A percentile compares a stretch with the other conserved stretches of the same genome.
Conservation (phyloP, 2,113 vertebrate species). For the Protobothrops flavoviridis region DNA sequence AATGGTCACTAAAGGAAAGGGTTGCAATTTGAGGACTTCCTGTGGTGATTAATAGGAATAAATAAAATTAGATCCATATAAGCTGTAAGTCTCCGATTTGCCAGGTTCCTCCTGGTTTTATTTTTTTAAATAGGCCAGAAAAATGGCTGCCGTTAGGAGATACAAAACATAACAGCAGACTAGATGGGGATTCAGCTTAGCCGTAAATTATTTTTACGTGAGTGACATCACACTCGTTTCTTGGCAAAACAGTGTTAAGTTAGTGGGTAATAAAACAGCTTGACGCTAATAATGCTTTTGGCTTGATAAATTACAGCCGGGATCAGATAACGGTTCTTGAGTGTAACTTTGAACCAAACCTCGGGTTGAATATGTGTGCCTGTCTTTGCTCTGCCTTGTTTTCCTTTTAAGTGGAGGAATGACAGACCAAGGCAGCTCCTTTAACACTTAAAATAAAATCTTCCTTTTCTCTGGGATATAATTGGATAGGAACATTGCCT, state of each 20-base stretch:
- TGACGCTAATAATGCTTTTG: constrained; percentile 69
- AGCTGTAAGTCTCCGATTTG: not conserved
- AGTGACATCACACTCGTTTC: constrained; percentile 70
- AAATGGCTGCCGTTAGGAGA: not conserved
- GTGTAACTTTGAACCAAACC: constrained; percentile 67
- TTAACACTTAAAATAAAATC: not conserved
- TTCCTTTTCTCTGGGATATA: not conserved
- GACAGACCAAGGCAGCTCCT: constrained; percentile 50
- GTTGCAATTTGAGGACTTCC: too few relatives aligned
- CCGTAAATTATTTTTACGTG: constrained; percentile 66
- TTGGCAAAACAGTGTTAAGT: constrained; percentile 70
- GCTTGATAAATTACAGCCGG: constrained; percentile 66
- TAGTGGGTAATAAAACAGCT: constrained; percentile 68
- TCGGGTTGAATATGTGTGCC: constrained; percentile 11
- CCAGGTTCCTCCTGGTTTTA: not conserved
- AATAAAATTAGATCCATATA: not conserved
- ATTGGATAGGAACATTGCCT: not conserved
- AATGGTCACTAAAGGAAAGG: not conserved
- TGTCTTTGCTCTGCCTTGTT: constrained; percentile 54
- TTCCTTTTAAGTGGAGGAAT: constrained; percentile 38
- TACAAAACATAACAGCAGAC: constrained; percentile 50
- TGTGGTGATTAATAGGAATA: not conserved
- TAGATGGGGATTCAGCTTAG: constrained; percentile 50
- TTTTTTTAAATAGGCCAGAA: constrained; percentile 38
- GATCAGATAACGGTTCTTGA: constrained; percentile 68